A percentile compares a stretch with the other conserved stretches of the same genome.
These are phyloP conservation scores for Amia ocellicauda DNA, from an alignment of 2,113 vertebrate species.

Conservation along the genomic window DNA sequence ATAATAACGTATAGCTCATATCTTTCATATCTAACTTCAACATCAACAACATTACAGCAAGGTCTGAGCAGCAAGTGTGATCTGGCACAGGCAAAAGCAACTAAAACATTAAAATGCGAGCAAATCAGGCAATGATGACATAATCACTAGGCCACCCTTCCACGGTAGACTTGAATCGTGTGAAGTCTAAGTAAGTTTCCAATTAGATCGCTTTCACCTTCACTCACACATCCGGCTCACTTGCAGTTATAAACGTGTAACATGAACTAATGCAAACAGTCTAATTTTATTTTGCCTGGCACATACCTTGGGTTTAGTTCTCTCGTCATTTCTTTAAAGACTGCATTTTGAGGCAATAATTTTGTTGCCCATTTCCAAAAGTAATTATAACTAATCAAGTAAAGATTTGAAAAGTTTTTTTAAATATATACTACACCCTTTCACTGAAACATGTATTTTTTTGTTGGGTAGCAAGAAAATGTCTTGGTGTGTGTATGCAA, in stretches of 20 bases:
- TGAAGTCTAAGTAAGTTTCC: constrained; percentile 38
- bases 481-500: constrained; percentile 19
- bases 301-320: constrained; percentile 25
- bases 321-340: constrained; percentile 40
- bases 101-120: neutral
- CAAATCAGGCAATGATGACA: constrained; percentile 31
- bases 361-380: constrained; percentile 23
- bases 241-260: constrained; percentile 34
- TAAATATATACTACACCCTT: neutral
- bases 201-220: constrained; percentile 48
- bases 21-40: too few relatives aligned
- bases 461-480: constrained; percentile 2
- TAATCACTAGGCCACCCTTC: constrained; percentile 35
- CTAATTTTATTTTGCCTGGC: constrained; percentile 56
- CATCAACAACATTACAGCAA: neutral
- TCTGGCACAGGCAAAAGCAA: neutral
- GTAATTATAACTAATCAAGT: constrained; percentile 29
- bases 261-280: constrained; percentile 50
- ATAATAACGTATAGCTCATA: too few relatives aligned
- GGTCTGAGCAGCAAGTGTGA: neutral
- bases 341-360: constrained; percentile 20
- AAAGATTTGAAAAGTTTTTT: constrained; percentile 13
- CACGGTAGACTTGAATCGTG: constrained; percentile 22
- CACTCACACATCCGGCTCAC: constrained; percentile 42
- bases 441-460: constrained; percentile 13